A percentile compares a stretch with the other conserved stretches of the same genome.
Evolutionary conservation across 1,140 invertebrate genomes (phyloP).

Genomic region (Drosophila sp.): DNA sequence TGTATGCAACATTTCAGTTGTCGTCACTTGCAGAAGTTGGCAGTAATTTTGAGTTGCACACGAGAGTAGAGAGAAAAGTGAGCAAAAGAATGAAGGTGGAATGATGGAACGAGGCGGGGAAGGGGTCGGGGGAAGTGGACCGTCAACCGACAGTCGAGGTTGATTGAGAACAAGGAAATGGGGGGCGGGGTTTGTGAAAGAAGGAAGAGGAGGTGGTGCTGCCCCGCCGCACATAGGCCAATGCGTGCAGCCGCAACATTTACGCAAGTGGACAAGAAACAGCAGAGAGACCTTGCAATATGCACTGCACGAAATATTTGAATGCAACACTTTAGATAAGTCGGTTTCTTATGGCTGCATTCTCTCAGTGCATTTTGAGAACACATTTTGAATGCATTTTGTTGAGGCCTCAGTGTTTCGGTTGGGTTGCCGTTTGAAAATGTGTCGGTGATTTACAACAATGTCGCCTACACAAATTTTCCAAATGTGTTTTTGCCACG

Average conservation of each 20-base stretch:
- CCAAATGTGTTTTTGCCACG: constrained; percentile 80
- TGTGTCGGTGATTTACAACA: constrained; percentile 80
- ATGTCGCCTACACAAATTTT: constrained; percentile 80
- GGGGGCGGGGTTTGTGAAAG: background rate
- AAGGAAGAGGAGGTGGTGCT: constrained; percentile 12
- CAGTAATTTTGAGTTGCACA: constrained; percentile 74
- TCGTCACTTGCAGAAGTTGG: constrained; percentile 78
- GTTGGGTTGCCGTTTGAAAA: constrained; percentile 56
- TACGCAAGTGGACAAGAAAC: constrained; percentile 54
- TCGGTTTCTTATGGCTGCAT: background rate
- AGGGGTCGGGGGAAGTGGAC: background rate
- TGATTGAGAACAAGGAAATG: constrained; percentile 12
- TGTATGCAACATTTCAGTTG: constrained; percentile 58
- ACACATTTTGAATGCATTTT: constrained; percentile 29
- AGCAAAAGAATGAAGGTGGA: constrained; percentile 33
- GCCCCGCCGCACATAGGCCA: constrained; percentile 46
- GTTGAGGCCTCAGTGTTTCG: constrained; percentile 35
- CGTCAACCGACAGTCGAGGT: background rate
- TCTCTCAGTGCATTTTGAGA: constrained; percentile 24
- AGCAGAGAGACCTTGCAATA: constrained; percentile 22
- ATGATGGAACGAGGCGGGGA: background rate
- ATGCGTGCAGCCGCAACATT: constrained; percentile 71
- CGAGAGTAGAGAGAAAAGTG: constrained; percentile 28
- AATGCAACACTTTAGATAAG: too few relatives aligned
- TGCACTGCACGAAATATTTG: background rate